These are phyloP conservation scores for Proisotoma minuta DNA, from an alignment of 2,888 invertebrate species.

Conservation along the genomic window DNA sequence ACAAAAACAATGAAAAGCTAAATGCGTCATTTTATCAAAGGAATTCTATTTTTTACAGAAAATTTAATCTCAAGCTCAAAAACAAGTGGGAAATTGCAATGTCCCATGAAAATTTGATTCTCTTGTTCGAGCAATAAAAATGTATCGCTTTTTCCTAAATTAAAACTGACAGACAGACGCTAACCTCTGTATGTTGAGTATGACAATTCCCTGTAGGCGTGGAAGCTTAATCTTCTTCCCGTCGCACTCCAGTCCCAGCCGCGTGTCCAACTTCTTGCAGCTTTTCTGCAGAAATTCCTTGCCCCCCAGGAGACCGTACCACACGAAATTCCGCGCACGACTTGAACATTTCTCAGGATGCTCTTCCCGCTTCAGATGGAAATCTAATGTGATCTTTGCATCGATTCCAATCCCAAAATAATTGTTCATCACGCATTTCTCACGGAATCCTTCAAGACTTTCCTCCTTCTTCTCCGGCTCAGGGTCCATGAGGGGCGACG, in stretches of 20 bases:
- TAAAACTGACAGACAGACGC: too few relatives aligned
- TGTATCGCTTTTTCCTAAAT: too few relatives aligned
- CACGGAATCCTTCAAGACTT: constrained; percentile 61
- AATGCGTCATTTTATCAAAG: too few relatives aligned
- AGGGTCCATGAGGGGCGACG: constrained; percentile 83
- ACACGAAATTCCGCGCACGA: constrained; percentile 92
- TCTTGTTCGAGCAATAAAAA: background rate
- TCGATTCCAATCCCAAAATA: constrained; percentile 98
- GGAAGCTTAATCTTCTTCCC: constrained; percentile 92
- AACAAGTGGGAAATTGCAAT: too few relatives aligned
- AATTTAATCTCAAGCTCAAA: background rate
- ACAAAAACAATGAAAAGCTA: too few relatives aligned
- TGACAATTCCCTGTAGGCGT: constrained; percentile 92
- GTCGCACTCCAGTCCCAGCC: constrained; percentile 92
- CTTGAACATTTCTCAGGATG: constrained; percentile 95
- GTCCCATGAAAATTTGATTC: background rate
- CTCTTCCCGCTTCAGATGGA: constrained; percentile 93
- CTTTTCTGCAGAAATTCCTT: constrained; percentile 68
- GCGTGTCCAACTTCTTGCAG: constrained; percentile 90
- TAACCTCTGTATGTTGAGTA: constrained; percentile 87
- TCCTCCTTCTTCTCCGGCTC: constrained; percentile 36
- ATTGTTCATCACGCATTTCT: constrained; percentile 96
- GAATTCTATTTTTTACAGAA: background rate
- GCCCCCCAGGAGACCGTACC: constrained; percentile 64
- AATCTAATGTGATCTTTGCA: constrained; percentile 93